These are phyloP conservation scores for Cosmia trapezina DNA, from an alignment of 2,888 invertebrate species.

Conservation along the genomic window DNA sequence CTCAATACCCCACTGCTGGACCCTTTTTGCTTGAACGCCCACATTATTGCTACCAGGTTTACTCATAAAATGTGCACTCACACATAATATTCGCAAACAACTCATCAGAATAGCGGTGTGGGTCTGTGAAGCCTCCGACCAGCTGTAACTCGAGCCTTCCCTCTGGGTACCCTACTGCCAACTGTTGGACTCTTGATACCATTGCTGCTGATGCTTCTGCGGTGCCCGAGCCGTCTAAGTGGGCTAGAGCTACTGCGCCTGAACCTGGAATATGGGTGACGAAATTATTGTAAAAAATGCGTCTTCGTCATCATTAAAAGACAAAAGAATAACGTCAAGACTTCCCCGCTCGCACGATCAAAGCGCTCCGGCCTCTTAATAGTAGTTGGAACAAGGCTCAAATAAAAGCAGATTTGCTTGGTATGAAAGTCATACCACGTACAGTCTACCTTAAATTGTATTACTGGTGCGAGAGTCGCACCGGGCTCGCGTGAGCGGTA, in stretches of 20 bases:
- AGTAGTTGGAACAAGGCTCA: too few species aligned
- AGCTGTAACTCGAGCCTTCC: conserved; percentile 97
- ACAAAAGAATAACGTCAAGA: background rate
- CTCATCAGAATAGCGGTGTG: conserved; percentile 96
- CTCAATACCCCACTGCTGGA: too few species aligned
- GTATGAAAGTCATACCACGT: too few species aligned
- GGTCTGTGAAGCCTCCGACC: conserved; percentile 97
- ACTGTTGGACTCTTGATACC: conserved; percentile 96
- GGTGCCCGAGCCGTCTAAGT: conserved; percentile 95
- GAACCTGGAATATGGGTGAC: conserved; percentile 91
- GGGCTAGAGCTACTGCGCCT: conserved; percentile 96
- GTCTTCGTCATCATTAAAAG: background rate
- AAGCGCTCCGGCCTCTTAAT: too few species aligned
- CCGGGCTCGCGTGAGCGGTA: too few species aligned
- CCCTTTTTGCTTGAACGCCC: too few species aligned
- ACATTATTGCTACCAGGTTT: too few species aligned
- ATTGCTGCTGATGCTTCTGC: conserved; percentile 96
- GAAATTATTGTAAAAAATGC: background rate
- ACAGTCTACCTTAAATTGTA: too few species aligned
- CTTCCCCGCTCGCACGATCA: too few species aligned
- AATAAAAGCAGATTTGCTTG: too few species aligned
- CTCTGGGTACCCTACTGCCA: conserved; percentile 96
- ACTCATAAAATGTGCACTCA: conserved; percentile 68
- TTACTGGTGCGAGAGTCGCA: too few species aligned
- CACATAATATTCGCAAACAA: conserved; percentile 97